phyloP scores from a whole-genome alignment of 2,113 vertebrate species.

The Macroglossus sobrinus region DNA sequence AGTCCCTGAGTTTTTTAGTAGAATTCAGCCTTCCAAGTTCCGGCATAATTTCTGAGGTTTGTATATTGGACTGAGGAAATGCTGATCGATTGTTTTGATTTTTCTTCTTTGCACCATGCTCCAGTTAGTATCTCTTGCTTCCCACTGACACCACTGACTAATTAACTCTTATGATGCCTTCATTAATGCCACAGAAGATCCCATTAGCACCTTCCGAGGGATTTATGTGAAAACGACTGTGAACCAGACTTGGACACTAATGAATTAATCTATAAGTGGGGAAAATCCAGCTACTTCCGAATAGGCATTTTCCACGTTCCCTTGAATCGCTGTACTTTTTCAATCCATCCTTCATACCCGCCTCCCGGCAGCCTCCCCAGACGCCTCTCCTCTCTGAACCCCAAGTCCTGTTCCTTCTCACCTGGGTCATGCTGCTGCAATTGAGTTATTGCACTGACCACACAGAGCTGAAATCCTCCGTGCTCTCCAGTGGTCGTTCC shows the following conservation, averaged over 20 bases:
- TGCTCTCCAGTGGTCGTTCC: background rate
- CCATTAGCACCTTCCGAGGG: slow-evolving; percentile 8
- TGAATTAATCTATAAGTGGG: background rate
- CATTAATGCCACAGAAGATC: background rate
- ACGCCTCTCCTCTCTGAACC: rapidly evolving
- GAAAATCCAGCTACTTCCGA: background rate
- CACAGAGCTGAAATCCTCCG: background rate
- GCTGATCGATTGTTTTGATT: slow-evolving; percentile 20
- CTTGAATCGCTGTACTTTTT: background rate
- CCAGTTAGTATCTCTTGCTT: background rate
- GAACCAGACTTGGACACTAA: slow-evolving; percentile 1
- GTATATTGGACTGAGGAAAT: background rate
- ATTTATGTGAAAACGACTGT: slow-evolving; percentile 2
- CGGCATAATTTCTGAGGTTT: background rate
- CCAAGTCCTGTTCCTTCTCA: background rate
- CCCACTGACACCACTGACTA: slow-evolving; percentile 13
- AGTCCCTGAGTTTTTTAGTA: background rate
- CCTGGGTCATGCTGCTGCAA: background rate
- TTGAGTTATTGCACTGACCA: background rate
- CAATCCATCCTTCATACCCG: background rate
- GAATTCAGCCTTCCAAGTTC: background rate
- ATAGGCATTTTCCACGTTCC: background rate
- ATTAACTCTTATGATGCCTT: background rate
- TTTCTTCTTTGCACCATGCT: background rate
- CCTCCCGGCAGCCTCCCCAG: background rate